These are phyloP conservation scores for Sycobia sp. DNA, from an alignment of 1,140 invertebrate genomes.

Conservation along the genomic window DNA sequence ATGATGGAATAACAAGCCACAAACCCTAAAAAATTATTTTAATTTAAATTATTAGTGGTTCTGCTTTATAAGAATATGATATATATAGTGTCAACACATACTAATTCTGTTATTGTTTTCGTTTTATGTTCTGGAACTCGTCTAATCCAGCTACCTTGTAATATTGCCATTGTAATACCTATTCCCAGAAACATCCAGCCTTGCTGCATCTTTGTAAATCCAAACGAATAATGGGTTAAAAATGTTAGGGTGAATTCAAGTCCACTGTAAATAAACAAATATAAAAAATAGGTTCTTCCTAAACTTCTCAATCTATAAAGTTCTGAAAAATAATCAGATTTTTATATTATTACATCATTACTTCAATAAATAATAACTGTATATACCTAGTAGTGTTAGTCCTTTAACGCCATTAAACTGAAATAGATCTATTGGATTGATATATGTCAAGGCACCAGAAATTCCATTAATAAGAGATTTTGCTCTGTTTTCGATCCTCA, in stretches of 20 bases:
- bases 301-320: slow-evolving; percentile 72
- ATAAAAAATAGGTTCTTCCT: slow-evolving; percentile 90
- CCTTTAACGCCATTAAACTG: slow-evolving; percentile 54
- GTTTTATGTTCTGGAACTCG: slow-evolving; percentile 78
- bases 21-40: slow-evolving; percentile 69
- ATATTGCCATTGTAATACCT: slow-evolving; percentile 88
- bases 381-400: slow-evolving; percentile 42
- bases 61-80: background rate
- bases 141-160: slow-evolving; percentile 90
- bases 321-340: slow-evolving; percentile 55
- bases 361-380: too few species aligned
- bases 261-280: slow-evolving; percentile 95
- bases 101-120: slow-evolving; percentile 72
- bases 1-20: slow-evolving; percentile 86
- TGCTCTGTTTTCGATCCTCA: slow-evolving; percentile 75
- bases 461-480: slow-evolving; percentile 70
- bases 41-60: slow-evolving; percentile 4
- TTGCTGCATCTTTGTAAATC: slow-evolving; percentile 93
- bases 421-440: slow-evolving; percentile 74
- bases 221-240: slow-evolving; percentile 90
- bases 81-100: slow-evolving; percentile 48
- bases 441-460: slow-evolving; percentile 74
- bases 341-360: background rate
- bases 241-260: slow-evolving; percentile 98
- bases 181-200: slow-evolving; percentile 97